Evolutionary conservation across 2,113 vertebrate species (phyloP), one percentile per base, ranked within the genome.

Genomic region (Ceyx cyanopectus): DNA sequence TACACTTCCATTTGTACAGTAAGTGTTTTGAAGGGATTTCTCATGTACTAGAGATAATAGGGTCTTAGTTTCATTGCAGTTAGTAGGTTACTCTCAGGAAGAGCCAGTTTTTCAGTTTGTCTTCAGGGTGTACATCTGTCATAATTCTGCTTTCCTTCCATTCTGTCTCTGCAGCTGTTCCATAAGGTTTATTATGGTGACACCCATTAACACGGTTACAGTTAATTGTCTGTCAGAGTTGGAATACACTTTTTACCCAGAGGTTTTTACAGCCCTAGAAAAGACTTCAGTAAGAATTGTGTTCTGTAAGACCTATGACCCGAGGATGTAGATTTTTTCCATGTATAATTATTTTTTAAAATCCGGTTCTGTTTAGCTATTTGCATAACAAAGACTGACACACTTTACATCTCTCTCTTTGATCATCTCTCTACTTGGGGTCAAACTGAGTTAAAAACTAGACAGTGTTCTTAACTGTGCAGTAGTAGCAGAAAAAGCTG

Each of bases 221-320:
- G 78, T 92, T 95, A 94, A 92, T 95, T 91, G 81, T 92, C 70
- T 93, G 81, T 92, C 85, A 95, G 89, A 92, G 75, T 94, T 95
- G 92, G 89, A 90, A 58, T 89, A 61, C 82, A 82, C 54, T 82
- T 72, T 86, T 87, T 90, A 92, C 75, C 72, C 24, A 73, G 79
- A 73, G 78, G 48, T 96, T 95, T 94, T 81, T 90, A 70, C 74
- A 96, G 48, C 30, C 76, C 65, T 87, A 79, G 69, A 92, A 95
- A 89, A 77, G 76, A 24, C 60, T 86, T 23, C 2, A 68, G 46
- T 81, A 77, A 81, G 87, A 93, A 76, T n/a, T 74, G 74, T 18
- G 73, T 63, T 81, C 20, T 68, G 68, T 84, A 74, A 95, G 95
- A 94, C 62, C 87, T 83, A 96, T 96, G 83, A 94, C 83, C 48